Base-by-base conservation (phyloP, 2,888 invertebrate genomes). In the Tetranychus piercei region DNA sequence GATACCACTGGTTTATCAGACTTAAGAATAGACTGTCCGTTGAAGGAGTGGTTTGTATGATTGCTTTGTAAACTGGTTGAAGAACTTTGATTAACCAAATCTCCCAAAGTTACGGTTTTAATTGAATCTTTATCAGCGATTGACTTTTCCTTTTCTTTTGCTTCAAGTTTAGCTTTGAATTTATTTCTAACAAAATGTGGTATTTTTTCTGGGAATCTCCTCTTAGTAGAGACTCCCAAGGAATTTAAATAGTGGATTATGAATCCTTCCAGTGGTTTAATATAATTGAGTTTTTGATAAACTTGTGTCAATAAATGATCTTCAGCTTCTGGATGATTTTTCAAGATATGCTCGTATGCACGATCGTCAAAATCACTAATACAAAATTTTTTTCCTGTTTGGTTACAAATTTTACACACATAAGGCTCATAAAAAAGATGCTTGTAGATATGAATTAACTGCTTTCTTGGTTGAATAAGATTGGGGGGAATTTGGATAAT, bases 361-460 rank as follows among this genome's bases (percentile, higher is more conserved):
- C 55, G 55, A 65, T 66, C 11, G n/a, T 66, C 73, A 18, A 73
- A 73, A 7, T 43, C 65, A 73, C 44, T 65, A 8, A 73, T 1
- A 5, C 43, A 9, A 73, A 15, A 66, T 5, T 66, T n/a, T 22
- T n/a, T 23, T 6, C 73, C 73, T 18, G 34, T 65, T 73, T 73
- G 7, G 1, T 15, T 22, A 66, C 73, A 73, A 15, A 43, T 73
- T 9, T 11, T 23, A n/a, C 73, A 73, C 8, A 18, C 8, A 18
- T 66, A 73, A 5, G 73, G 73, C 18, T 23, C 43, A 73, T 73
- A 73, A 43, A 15, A n/a, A 34, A 73, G 34, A 43, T 73, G 73
- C n/a, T 73, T n/a, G 73, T 73, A 66, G 44, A 73, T 65, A 22
- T 73, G 73, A 5, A 9, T n/a, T 2, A 73, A 34, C 4, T 66